phyloP scores from a whole-genome alignment of 2,888 invertebrate genomes.

The Plagodis pulveraria region DNA sequence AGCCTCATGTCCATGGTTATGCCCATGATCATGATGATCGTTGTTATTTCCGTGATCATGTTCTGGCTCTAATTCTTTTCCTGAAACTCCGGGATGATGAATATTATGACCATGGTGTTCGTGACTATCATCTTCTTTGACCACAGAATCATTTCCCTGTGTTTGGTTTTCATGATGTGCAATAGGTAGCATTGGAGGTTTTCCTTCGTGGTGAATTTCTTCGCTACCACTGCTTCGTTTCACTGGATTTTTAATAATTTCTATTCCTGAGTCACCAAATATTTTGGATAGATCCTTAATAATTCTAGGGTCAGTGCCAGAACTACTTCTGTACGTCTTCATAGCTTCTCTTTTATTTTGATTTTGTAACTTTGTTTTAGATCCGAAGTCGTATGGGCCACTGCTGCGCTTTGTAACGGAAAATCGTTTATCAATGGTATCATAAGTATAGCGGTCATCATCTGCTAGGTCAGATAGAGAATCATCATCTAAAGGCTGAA shows the following conservation, averaged over 20 bases:
- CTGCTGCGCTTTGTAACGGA: constrained; percentile 88
- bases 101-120: constrained; percentile 63
- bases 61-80: constrained; percentile 47
- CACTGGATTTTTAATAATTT: constrained; percentile 78
- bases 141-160: constrained; percentile 49
- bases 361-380: constrained; percentile 61
- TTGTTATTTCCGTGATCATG: constrained; percentile 21
- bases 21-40: constrained; percentile 42
- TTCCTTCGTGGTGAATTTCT: constrained; percentile 64
- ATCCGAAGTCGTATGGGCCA: constrained; percentile 59
- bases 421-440: constrained; percentile 84
- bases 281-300: constrained; percentile 88
- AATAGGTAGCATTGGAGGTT: constrained; percentile 66
- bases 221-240: constrained; percentile 79
- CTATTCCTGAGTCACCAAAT: constrained; percentile 81
- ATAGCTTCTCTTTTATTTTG: constrained; percentile 64
- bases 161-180: constrained; percentile 57
- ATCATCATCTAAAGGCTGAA: constrained; percentile 78
- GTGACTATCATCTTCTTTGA: constrained; percentile 64
- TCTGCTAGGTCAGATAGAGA: constrained; percentile 66
- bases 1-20: constrained; percentile 46
- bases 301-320: constrained; percentile 88
- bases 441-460: constrained; percentile 73
- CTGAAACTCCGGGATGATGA: constrained; percentile 62
- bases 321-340: constrained; percentile 68